These are phyloP conservation scores for Toxotes lorentzi DNA, from an alignment of 2,797 vertebrate genomes.

Conservation along the genomic window DNA sequence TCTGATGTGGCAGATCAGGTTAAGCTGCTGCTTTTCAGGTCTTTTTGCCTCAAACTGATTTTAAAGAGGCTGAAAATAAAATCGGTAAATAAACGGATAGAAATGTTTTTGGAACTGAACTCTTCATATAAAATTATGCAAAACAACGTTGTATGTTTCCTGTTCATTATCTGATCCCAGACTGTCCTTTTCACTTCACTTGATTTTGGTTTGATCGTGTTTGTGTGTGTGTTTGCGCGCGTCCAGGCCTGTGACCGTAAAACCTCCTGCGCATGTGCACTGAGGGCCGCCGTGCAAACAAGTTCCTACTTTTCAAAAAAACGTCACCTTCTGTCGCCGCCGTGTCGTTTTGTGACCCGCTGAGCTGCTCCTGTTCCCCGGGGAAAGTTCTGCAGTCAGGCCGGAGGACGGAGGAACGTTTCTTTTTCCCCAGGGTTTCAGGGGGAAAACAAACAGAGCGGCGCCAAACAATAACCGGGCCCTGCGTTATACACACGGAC, in stretches of 20 bases:
- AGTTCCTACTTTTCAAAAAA: not conserved
- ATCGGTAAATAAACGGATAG: conserved; percentile 14
- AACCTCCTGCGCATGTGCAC: conserved; percentile 63
- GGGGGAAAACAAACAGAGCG: not conserved
- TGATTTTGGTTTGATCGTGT: not conserved
- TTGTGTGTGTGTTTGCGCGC: conserved; percentile 25
- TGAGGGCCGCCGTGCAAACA: not conserved
- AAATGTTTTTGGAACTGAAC: conserved; percentile 45
- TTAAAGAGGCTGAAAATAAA: no score
- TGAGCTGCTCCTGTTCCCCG: not conserved
- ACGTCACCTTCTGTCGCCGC: not conserved
- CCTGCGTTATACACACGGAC: not conserved
- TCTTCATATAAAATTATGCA: conserved; percentile 70
- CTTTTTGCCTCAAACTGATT: no score
- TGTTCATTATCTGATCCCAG: conserved; percentile 19
- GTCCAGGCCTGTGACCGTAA: conserved; percentile 33
- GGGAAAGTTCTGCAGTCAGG: not conserved
- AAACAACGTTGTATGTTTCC: conserved; percentile 33
- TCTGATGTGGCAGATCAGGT: not conserved
- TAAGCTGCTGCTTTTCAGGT: not conserved
- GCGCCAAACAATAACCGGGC: not conserved
- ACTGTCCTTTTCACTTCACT: conserved; percentile 8
- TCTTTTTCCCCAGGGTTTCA: not conserved
- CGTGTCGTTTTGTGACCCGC: not conserved
- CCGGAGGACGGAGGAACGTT: not conserved